Conservation (phyloP, 2,888 invertebrate species). For the Allolobophora icterica region DNA sequence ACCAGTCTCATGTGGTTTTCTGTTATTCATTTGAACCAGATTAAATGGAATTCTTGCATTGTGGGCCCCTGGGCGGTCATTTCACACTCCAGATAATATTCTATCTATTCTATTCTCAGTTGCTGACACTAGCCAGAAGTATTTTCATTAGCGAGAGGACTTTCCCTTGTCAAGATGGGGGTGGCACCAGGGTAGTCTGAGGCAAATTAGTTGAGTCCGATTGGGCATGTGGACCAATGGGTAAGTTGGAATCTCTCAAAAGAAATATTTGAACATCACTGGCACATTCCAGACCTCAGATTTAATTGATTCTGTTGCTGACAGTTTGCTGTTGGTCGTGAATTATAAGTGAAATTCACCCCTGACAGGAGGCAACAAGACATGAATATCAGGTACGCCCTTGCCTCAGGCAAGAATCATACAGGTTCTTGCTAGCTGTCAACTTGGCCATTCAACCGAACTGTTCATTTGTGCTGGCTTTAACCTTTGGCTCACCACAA, state of each 20-base stretch:
- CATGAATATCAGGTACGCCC: neutral
- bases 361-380: slow-evolving; percentile 8
- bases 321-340: neutral
- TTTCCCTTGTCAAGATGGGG: neutral
- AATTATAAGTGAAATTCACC: slow-evolving; percentile 26
- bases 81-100: neutral
- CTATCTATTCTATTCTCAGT: neutral
- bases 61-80: neutral
- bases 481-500: slow-evolving; percentile 28
- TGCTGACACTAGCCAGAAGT: neutral
- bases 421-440: slow-evolving; percentile 14
- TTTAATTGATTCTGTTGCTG: slow-evolving; percentile 26
- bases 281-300: slow-evolving; percentile 22
- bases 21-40: neutral
- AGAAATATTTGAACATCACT: slow-evolving; percentile 3
- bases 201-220: neutral
- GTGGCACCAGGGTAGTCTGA: neutral
- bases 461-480: slow-evolving; percentile 22
- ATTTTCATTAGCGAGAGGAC: neutral
- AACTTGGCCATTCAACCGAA: neutral
- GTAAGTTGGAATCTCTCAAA: neutral
- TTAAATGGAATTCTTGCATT: neutral
- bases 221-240: neutral
- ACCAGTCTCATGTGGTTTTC: neutral
- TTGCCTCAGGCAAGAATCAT: neutral